Base-by-base conservation (phyloP, 2,113 vertebrate genomes). In the Scatophagus argus region DNA sequence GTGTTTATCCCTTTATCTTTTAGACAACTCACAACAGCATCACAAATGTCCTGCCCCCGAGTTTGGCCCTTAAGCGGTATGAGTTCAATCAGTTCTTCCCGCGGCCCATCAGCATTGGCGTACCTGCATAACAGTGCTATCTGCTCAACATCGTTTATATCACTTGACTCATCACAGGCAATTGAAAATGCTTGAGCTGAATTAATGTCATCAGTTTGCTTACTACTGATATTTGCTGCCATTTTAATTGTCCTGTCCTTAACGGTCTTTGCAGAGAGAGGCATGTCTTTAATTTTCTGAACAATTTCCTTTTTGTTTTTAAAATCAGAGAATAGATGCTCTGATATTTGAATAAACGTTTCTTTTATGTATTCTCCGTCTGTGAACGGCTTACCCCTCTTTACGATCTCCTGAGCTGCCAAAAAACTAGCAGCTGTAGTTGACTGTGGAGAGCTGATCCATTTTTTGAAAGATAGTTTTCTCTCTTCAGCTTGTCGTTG, bases 121-220 rank as follows among this genome's bases (percentile, higher is more conserved):
- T 44, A 44, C 6, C 14, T 46, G 12, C 17, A 46, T 41, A 41
- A 27, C 32, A 83, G 43, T 1, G 21, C 69, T 59, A 1, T 64
- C 5, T 69, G 87, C n/a, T 82, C 74, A 76, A 77, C 79, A 58
- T 82, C 23, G 23, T 9, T 56, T 10, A 19, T n/a, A 25, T 86
- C 74, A 9, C 27, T 70, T 6, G 65, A 82, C 27, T 56, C 65
- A 56, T 74, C 71, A 63, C 71, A 75, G 47, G 38, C 56, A 7
- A 58, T 39, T 72, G 41, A 46, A 2, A n/a, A 79, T 1, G 51
- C 59, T 12, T 2, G 41, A 55, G 44, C 79, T 62, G 46, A 88
- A 82, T 65, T 83, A n/a, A n/a, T n/a, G n/a, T n/a, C n/a, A n/a
- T n/a, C n/a, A n/a, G n/a, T n/a, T n/a, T n/a, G n/a, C n/a, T n/a